A percentile compares a stretch with the other conserved stretches of the same genome.
Evolutionary conservation across 2,797 vertebrate species (phyloP).

Genomic region (Kryptolebias ocellatus): DNA sequence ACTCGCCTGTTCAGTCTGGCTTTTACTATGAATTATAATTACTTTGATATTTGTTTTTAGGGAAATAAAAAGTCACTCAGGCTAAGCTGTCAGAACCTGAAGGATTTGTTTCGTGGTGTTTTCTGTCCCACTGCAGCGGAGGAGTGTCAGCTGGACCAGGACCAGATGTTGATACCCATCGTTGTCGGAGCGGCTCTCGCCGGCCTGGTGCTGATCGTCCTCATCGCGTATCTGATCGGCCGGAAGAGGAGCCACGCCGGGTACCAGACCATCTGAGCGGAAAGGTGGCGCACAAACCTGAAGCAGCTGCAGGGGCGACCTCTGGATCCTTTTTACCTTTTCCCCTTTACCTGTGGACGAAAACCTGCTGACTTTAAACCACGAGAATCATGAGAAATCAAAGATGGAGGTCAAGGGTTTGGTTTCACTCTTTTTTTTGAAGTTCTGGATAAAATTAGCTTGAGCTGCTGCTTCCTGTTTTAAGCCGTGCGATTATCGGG

Average conservation of each 20-base stretch:
- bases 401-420: constrained; percentile 3
- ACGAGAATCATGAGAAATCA: constrained; percentile 19
- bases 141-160: constrained; percentile 89
- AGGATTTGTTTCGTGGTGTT: background rate
- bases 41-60: too few relatives aligned
- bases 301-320: constrained; percentile 26
- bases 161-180: constrained; percentile 91
- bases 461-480: constrained; percentile 35
- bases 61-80: too few relatives aligned
- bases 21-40: too few relatives aligned
- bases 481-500: constrained; percentile 39
- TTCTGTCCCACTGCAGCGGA: constrained; percentile 49
- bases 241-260: constrained; percentile 96
- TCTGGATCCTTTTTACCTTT: constrained; percentile 30
- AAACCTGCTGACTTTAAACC: constrained; percentile 27
- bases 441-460: constrained; percentile 23
- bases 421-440: background rate
- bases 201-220: constrained; percentile 93
- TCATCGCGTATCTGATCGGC: constrained; percentile 96
- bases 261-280: constrained; percentile 94
- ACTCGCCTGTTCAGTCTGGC: too few relatives aligned
- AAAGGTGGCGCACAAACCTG: background rate
- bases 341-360: constrained; percentile 37
- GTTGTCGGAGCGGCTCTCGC: constrained; percentile 94
- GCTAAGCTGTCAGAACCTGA: too few relatives aligned